Evolutionary conservation across 1,140 invertebrate genomes (phyloP), one percentile per base, ranked within the genome.

Genomic region (Platyura marginata): DNA sequence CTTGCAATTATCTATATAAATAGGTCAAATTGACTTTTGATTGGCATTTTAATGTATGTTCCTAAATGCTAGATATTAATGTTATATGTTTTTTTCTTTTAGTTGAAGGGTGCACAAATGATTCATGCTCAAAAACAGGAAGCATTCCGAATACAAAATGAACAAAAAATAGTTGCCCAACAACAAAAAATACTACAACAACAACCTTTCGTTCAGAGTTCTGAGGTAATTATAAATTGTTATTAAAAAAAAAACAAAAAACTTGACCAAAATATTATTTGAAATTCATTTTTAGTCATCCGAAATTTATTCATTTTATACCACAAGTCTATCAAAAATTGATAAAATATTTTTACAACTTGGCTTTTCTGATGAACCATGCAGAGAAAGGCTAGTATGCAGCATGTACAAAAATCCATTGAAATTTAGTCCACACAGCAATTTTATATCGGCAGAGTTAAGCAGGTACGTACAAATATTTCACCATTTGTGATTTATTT

Each of bases 401-500:
- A 77, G 74, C 45, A 75, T 87, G 68, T 89, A 88, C 63, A 80
- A 79, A 51, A 79, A 79, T 52, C 84, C 83, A 2, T 57, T 66
- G 20, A 70, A 70, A 45, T 86, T 78, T 51, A 74, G 79, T 46
- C 83, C 84, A 1, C 77, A 86, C 56, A 87, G 83, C 55, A 88
- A 87, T 63, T 67, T 85, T 32, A 67, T 88, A 4, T 87, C 82
- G 16, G 79, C 78, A 45, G 79, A 87, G 57, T 63, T 89, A 11
- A 86, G 81, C 69, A 84, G 82, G 84, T 89, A 64, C 68, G 62
- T 15, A 33, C 25, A 29, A 13, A 8, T 29, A 8, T 29, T 29
- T 29, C 25, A n/a, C n/a, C n/a, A n/a, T n/a, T n/a, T n/a, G n/a
- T n/a, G n/a, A n/a, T n/a, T n/a, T n/a, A n/a, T n/a, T n/a, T n/a